phyloP scores from a whole-genome alignment of 2,113 vertebrate species.

The Polypterus senegalus region DNA sequence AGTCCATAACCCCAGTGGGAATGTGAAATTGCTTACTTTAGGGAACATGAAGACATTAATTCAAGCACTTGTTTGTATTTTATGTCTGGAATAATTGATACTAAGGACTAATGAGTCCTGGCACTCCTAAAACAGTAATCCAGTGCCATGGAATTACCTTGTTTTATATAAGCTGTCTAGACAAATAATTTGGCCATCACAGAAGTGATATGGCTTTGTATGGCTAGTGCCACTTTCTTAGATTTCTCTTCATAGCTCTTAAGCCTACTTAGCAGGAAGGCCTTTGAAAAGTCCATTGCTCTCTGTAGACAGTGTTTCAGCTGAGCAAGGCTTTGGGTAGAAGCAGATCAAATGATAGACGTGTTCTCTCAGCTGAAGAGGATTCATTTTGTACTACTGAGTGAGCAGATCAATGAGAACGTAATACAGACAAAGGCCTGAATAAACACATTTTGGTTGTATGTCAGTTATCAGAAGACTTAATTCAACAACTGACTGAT shows the following conservation, averaged over 20 bases:
- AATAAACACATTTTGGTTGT: neutral
- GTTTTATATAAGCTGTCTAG: constrained; percentile 11
- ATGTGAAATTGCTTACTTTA: no score
- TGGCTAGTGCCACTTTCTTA: no score
- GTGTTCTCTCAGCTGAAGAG: neutral
- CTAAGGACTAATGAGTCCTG: neutral
- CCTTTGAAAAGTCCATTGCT: neutral
- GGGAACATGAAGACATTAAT: no score
- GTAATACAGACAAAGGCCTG: neutral
- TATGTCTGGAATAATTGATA: no score
- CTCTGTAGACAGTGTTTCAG: neutral
- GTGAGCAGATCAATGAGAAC: neutral
- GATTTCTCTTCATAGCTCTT: no score
- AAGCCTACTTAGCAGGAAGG: no score
- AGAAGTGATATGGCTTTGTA: no score
- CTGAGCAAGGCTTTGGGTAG: neutral
- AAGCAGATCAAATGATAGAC: neutral
- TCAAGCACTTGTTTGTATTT: no score
- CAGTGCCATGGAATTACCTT: neutral
- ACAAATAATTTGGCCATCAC: constrained; percentile 1
- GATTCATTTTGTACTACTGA: neutral
- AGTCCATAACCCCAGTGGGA: no score
- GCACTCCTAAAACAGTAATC: neutral
- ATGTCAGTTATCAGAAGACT: neutral
- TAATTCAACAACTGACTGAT: no score